A percentile compares a stretch with the other conserved stretches of the same genome.
These are phyloP conservation scores for Oreochromis niloticus DNA, from an alignment of 2,113 vertebrate genomes.

Conservation along the genomic window DNA sequence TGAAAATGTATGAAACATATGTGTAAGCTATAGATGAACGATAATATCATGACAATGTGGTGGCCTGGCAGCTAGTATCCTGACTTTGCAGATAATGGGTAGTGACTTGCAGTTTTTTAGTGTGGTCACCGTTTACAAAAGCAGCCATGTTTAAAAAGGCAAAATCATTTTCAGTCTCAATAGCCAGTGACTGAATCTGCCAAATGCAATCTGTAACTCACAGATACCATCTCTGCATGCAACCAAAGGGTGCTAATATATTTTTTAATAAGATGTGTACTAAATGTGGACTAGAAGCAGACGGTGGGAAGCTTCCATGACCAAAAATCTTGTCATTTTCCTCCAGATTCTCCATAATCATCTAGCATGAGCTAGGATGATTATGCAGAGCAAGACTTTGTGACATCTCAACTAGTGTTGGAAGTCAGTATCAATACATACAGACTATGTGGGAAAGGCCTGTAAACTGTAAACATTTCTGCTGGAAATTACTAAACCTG, in stretches of 20 bases:
- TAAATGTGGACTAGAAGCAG: not conserved
- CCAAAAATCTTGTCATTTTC: not conserved
- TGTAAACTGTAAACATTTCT: not conserved
- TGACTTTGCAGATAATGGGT: not conserved
- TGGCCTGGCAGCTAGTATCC: not conserved
- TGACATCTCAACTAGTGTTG: not conserved
- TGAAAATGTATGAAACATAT: not conserved
- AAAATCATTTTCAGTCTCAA: not conserved
- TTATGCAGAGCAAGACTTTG: not conserved
- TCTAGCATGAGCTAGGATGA: not conserved
- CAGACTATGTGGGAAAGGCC: not conserved
- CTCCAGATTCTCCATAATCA: not conserved
- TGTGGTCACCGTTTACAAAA: too few species aligned
- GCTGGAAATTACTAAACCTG: not conserved
- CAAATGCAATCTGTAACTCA: not conserved
- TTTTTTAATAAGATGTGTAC: not conserved
- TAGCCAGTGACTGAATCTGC: not conserved
- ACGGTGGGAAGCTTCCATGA: not conserved
- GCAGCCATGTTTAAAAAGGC: not conserved
- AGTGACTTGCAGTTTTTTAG: not conserved
- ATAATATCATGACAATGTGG: not conserved
- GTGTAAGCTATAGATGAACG: not conserved
- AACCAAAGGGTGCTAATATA: not conserved
- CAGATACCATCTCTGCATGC: not conserved
- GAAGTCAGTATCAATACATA: accelerated